Base-by-base conservation (phyloP, 1,140 invertebrate species). In the Mycetomoellerius zeteki region DNA sequence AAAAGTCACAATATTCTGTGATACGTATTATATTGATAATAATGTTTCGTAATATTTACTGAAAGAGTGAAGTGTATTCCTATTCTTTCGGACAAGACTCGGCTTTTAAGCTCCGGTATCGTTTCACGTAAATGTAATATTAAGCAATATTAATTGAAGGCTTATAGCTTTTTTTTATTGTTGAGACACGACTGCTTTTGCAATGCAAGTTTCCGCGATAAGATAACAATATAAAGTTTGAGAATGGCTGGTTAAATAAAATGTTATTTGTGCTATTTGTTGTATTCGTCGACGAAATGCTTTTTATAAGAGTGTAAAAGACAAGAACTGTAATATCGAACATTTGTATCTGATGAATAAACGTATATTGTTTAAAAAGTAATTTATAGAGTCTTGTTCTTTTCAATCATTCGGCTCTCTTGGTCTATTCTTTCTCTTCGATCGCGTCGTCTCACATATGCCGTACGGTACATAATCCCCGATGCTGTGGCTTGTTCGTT, bases 241-340 rank as follows among this genome's bases (percentile, higher is more conserved):
- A 93, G 92, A 93, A 93, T 93, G 92, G 91, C 92, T 93, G 92
- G 56, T 89, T 58, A 71, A 78, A 67, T 27, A 72, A 71, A 77
- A 62, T 65, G 64, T 76, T 69, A 69, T 24, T 69, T 69, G 37
- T 50, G 84, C 47, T 67, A 85, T 58, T 58, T 90, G 77, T 72
- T 89, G 52, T 85, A 77, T 8, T 87, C 21, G 54, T 72, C 76
- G 84, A 86, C 50, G 43, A 85, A 50, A 24, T 60, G 5, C 50
- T 64, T 12, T 60, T 67, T 87, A 62, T 88, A 80, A 75, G 65
- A 82, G 50, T 73, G 54, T 37, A 71, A 62, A 52, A 37, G 16
- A 54, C 80, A 43, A 10, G 37, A 43, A 75, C 33, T 90, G 88
- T 90, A 90, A 89, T 56, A 19, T 43, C 47, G 62, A 90, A 90